These are phyloP conservation scores for Deilephila elpenor DNA, from an alignment of 2,888 invertebrate genomes.

Conservation along the genomic window DNA sequence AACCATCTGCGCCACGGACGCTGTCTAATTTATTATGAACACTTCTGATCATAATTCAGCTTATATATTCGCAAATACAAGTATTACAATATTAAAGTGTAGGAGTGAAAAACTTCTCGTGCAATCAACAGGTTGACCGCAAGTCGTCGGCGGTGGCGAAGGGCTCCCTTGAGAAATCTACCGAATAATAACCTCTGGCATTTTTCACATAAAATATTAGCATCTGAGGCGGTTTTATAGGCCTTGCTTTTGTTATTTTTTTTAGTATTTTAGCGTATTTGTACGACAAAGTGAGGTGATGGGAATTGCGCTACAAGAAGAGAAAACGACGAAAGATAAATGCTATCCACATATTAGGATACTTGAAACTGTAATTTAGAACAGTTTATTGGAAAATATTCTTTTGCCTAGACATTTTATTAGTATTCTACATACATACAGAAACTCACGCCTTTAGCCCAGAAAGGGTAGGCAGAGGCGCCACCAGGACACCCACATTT, in stretches of 20 bases:
- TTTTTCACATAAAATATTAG: conserved; percentile 39
- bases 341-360: too few species aligned
- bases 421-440: too few species aligned
- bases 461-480: too few species aligned
- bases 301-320: too few species aligned
- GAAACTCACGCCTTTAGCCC: too few species aligned
- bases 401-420: too few species aligned
- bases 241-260: neutral
- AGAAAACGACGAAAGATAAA: too few species aligned
- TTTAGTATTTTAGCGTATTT: neutral
- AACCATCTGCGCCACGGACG: too few species aligned
- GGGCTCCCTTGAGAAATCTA: conserved; percentile 43
- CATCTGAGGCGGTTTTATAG: neutral
- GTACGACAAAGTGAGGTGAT: too few species aligned
- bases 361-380: too few species aligned
- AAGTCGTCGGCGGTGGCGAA: conserved; percentile 40
- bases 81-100: conserved; percentile 9
- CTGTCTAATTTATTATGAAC: neutral
- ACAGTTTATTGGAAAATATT: too few species aligned
- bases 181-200: conserved; percentile 42
- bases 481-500: too few species aligned
- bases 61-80: neutral
- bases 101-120: conserved; percentile 17
- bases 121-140: conserved; percentile 35
- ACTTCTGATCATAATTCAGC: neutral